These are phyloP conservation scores for Dolichoris vasculosae DNA, from an alignment of 1,140 invertebrate species.

Conservation along the genomic window DNA sequence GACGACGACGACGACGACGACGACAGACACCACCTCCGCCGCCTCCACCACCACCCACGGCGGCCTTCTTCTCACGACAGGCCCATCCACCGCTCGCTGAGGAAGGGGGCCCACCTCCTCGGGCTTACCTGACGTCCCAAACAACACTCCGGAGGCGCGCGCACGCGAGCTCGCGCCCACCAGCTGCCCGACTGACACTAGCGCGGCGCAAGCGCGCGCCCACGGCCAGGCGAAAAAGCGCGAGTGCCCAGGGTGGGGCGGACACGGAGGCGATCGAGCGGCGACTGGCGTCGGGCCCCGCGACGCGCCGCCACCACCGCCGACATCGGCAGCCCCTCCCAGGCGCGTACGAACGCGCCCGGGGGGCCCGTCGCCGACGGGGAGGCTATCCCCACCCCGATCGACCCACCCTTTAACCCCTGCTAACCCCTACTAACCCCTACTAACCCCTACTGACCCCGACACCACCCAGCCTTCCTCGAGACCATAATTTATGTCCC, in stretches of 20 bases:
- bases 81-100: too few relatives aligned
- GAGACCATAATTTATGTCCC: too few relatives aligned
- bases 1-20: not conserved
- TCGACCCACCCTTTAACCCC: too few relatives aligned
- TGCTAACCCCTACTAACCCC: too few relatives aligned
- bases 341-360: conserved; percentile 19
- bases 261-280: conserved; percentile 17
- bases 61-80: too few relatives aligned
- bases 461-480: too few relatives aligned
- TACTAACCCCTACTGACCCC: too few relatives aligned
- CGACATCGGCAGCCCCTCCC: not conserved
- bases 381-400: not conserved
- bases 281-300: conserved; percentile 26
- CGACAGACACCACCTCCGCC: not conserved
- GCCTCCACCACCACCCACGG: not conserved
- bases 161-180: conserved; percentile 36
- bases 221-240: not conserved
- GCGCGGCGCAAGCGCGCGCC: conserved; percentile 11
- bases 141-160: not conserved
- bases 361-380: not conserved
- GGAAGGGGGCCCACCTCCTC: too few relatives aligned
- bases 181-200: conserved; percentile 48
- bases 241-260: conserved; percentile 1
- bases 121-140: not conserved
- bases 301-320: conserved; percentile 22